phyloP scores from a whole-genome alignment of 2,113 vertebrate species.

The Crotophaga sulcirostris region DNA sequence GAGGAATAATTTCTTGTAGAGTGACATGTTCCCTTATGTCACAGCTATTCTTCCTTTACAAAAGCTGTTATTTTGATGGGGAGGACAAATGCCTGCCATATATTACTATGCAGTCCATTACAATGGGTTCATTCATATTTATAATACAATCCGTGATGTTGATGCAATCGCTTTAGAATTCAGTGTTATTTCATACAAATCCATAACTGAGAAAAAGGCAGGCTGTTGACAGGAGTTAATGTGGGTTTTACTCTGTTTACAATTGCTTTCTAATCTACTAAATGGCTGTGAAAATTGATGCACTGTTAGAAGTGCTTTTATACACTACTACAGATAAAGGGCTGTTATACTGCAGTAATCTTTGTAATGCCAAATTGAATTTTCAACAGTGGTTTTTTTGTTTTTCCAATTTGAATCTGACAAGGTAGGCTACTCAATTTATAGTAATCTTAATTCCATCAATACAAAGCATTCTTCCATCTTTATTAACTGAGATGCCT shows the following conservation, averaged over 20 bases:
- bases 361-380: slow-evolving; percentile 75
- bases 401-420: slow-evolving; percentile 62
- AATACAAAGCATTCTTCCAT: slow-evolving; percentile 9
- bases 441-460: slow-evolving; percentile 59
- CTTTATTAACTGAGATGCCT: slow-evolving; percentile 58
- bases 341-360: slow-evolving; percentile 66
- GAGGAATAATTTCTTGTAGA: slow-evolving; percentile 54
- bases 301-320: slow-evolving; percentile 77
- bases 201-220: slow-evolving; percentile 79
- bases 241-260: slow-evolving; percentile 80
- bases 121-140: slow-evolving; percentile 77
- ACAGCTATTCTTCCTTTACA: slow-evolving; percentile 37
- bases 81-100: slow-evolving; percentile 38
- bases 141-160: slow-evolving; percentile 75
- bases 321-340: slow-evolving; percentile 73
- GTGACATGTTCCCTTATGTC: slow-evolving; percentile 54
- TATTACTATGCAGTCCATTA: slow-evolving; percentile 56
- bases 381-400: slow-evolving; percentile 59
- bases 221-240: slow-evolving; percentile 82
- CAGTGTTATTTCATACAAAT: slow-evolving; percentile 80
- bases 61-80: slow-evolving; percentile 49
- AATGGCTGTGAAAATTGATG: slow-evolving; percentile 84
- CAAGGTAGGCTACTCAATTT: slow-evolving; percentile 54
- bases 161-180: slow-evolving; percentile 74
- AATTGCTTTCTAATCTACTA: slow-evolving; percentile 86